These are phyloP conservation scores for Ictalurus furcatus DNA, from an alignment of 2,113 vertebrate genomes.

Conservation along the genomic window DNA sequence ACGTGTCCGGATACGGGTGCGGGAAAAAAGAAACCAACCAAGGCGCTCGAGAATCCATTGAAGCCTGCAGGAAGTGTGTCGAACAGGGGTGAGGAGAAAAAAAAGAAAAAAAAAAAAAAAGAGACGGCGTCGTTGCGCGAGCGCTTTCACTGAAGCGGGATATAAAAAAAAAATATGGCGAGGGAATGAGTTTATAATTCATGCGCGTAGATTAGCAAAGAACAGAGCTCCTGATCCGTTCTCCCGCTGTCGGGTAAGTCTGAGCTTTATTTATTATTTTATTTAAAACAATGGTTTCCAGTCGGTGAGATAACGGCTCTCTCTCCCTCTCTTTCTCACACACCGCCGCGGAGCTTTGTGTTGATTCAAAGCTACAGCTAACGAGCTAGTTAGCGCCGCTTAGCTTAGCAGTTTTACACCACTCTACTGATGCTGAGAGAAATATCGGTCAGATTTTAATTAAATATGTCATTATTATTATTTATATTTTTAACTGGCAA, in stretches of 20 bases:
- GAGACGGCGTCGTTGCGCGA: slow-evolving; percentile 60
- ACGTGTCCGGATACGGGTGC: not conserved
- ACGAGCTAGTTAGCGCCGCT: slow-evolving; percentile 54
- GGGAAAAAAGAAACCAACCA: not conserved
- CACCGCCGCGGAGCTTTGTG: slow-evolving; percentile 70
- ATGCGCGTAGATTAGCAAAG: slow-evolving; percentile 29
- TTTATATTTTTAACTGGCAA: too few species aligned
- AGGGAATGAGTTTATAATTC: slow-evolving; percentile 53
- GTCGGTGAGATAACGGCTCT: slow-evolving; percentile 60
- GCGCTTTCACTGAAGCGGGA: slow-evolving; percentile 42
- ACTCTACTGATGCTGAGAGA: not conserved
- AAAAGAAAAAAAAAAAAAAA: slow-evolving; percentile 2
- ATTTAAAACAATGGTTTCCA: slow-evolving; percentile 54
- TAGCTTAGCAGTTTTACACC: not conserved
- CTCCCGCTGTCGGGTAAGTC: slow-evolving; percentile 65
- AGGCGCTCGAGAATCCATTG: slow-evolving; percentile 16
- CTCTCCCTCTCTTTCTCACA: not conserved
- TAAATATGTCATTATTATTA: too few species aligned
- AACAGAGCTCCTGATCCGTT: slow-evolving; percentile 31
- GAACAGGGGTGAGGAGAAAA: slow-evolving; percentile 48
- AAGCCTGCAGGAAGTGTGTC: slow-evolving; percentile 69
- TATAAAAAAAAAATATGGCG: slow-evolving; percentile 60
- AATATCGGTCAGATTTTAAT: not conserved
- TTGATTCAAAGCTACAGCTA: slow-evolving; percentile 66
- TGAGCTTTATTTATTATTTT: slow-evolving; percentile 26